These are phyloP conservation scores for Prunella fulvescens DNA, from an alignment of 2,113 vertebrate genomes.

Conservation along the genomic window DNA sequence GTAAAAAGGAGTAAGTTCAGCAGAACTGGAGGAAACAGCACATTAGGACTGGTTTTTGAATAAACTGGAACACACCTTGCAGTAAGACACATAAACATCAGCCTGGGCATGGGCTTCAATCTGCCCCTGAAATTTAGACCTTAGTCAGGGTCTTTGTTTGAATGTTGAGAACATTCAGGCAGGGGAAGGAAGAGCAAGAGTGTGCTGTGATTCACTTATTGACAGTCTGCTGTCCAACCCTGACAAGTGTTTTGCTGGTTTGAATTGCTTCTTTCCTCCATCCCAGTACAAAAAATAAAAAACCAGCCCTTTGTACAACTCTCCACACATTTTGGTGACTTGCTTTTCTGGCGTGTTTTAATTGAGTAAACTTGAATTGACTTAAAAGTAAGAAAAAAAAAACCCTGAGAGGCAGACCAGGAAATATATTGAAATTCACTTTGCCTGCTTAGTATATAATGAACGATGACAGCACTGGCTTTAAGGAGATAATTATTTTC, in stretches of 20 bases:
- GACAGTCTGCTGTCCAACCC: not conserved
- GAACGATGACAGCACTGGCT: not conserved
- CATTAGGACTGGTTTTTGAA: not conserved
- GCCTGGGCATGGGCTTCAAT: accelerated
- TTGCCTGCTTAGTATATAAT: not conserved
- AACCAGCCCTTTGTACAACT: not conserved
- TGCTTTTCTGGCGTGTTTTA: not conserved
- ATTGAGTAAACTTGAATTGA: not conserved
- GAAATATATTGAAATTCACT: not conserved
- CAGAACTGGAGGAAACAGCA: not conserved
- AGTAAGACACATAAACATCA: not conserved
- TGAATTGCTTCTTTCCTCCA: not conserved
- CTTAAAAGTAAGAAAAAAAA: not conserved
- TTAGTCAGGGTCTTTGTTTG: not conserved
- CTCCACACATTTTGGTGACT: not conserved
- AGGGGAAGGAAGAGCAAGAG: not conserved
- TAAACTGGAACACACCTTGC: not conserved
- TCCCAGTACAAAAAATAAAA: not conserved
- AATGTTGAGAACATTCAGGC: not conserved
- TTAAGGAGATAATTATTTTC: conserved; percentile 40
- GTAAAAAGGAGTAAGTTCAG: not conserved
- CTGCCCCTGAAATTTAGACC: not conserved
- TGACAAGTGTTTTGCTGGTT: not conserved
- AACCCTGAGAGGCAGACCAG: not conserved
- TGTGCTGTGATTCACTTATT: accelerated